Percentiles rank a stretch among this genome's conserved stretches.
phyloP scores from a whole-genome alignment of 2,113 vertebrate species.

The Hyaena hyaena region DNA sequence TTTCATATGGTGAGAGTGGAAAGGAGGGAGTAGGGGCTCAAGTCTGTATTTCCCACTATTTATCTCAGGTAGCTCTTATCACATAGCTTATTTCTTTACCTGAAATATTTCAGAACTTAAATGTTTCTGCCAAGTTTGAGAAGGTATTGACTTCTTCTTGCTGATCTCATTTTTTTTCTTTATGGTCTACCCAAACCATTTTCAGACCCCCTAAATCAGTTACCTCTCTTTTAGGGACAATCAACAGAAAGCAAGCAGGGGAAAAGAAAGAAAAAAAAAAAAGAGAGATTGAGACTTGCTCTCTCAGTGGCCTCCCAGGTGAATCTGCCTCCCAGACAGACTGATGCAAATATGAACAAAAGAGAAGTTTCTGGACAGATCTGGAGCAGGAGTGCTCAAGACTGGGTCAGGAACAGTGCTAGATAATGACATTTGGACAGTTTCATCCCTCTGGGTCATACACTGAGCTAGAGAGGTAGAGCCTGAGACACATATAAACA shows the following conservation, averaged over 20 bases:
- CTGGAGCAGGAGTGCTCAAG: not conserved
- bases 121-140: slow-evolving; percentile 27
- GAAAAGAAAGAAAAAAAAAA: not conserved
- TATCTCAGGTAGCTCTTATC: not conserved
- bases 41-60: not conserved
- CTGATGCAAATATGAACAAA: not conserved
- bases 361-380: not conserved
- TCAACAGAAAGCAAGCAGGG: not conserved
- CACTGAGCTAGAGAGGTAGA: not conserved
- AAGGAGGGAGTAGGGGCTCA: not conserved
- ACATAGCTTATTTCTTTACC: not conserved
- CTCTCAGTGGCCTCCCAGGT: not conserved
- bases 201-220: not conserved
- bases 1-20: not conserved
- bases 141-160: slow-evolving; percentile 40
- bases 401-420: not conserved
- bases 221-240: slow-evolving; percentile 8
- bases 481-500: not conserved
- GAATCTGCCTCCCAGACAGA: not conserved
- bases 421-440: not conserved
- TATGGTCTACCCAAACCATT: not conserved
- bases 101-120: slow-evolving; percentile 47
- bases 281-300: not conserved
- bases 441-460: not conserved
- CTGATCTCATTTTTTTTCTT: not conserved